Percentiles rank a stretch among this genome's conserved stretches.
These are phyloP conservation scores for Netelia melanura DNA, from an alignment of 2,888 invertebrate species.

Conservation along the genomic window DNA sequence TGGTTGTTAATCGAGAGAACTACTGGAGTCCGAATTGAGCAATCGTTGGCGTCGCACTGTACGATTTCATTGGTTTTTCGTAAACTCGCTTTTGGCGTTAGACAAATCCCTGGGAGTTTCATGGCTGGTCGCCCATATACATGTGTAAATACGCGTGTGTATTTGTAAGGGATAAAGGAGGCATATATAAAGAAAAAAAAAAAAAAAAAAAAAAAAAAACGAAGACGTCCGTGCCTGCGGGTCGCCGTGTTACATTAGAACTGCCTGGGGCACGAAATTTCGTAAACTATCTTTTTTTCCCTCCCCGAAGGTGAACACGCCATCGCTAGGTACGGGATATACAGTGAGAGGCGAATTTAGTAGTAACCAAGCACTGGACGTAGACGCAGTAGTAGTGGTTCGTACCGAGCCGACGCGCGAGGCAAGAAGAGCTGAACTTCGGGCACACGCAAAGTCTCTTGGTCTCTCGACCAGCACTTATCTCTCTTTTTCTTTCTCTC, in stretches of 20 bases:
- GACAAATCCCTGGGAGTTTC: not conserved
- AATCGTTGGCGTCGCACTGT: not conserved
- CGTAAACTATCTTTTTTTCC: conserved; percentile 33
- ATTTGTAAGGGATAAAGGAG: not conserved
- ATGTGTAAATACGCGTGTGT: no score
- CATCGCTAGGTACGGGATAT: not conserved
- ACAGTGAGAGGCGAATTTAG: not conserved
- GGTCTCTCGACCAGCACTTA: not conserved
- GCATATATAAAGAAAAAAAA: not conserved
- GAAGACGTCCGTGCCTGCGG: not conserved
- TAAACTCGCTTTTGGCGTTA: not conserved
- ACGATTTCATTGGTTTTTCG: not conserved
- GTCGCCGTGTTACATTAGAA: conserved; percentile 16
- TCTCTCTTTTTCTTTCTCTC: conserved; percentile 4
- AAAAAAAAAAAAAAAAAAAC: not conserved
- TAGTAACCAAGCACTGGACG: not conserved
- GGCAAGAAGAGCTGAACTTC: not conserved
- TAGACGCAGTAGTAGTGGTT: not conserved
- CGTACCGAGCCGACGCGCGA: not conserved
- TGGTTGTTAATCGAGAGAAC: not conserved
- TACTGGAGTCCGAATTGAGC: conserved; percentile 1
- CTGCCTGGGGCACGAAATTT: conserved; percentile 33
- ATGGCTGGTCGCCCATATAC: not conserved
- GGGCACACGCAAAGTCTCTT: not conserved
- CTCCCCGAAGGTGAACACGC: not conserved